Conservation (phyloP, 1,140 invertebrate species). For the Bombus vancouverensis region DNA sequence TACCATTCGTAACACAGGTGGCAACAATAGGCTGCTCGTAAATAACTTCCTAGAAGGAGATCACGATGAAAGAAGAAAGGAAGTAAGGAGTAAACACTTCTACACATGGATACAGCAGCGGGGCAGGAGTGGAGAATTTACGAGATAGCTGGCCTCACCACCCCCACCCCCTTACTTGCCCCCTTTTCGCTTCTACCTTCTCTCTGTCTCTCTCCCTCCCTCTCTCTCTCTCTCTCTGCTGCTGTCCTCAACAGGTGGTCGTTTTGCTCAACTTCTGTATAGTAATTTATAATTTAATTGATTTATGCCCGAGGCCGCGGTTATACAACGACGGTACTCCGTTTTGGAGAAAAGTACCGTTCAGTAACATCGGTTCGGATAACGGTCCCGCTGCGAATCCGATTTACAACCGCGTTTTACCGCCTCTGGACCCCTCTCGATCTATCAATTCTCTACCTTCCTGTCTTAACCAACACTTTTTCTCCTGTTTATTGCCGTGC, state of each 20-base stretch:
- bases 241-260: conserved; percentile 80
- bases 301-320: conserved; percentile 69
- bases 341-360: conserved; percentile 72
- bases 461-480: background rate
- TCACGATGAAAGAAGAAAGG: conserved; percentile 45
- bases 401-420: conserved; percentile 34
- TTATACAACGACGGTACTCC: conserved; percentile 38
- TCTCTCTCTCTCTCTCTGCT: conserved; percentile 70
- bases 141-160: conserved; percentile 77
- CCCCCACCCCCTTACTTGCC: conserved; percentile 20
- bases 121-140: conserved; percentile 78
- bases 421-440: background rate
- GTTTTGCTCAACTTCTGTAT: conserved; percentile 80
- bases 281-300: conserved; percentile 82
- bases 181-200: conserved; percentile 27
- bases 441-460: background rate
- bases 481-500: background rate
- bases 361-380: conserved; percentile 69
- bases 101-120: conserved; percentile 65
- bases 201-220: conserved; percentile 51
- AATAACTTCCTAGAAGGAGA: conserved; percentile 47
- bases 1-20: conserved; percentile 5
- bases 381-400: conserved; percentile 55
- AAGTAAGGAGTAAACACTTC: conserved; percentile 62
- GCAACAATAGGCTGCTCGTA: conserved; percentile 21